Evolutionary conservation across 1,140 invertebrate genomes (phyloP).

Genomic region (Holcopasites calliopsidis): DNA sequence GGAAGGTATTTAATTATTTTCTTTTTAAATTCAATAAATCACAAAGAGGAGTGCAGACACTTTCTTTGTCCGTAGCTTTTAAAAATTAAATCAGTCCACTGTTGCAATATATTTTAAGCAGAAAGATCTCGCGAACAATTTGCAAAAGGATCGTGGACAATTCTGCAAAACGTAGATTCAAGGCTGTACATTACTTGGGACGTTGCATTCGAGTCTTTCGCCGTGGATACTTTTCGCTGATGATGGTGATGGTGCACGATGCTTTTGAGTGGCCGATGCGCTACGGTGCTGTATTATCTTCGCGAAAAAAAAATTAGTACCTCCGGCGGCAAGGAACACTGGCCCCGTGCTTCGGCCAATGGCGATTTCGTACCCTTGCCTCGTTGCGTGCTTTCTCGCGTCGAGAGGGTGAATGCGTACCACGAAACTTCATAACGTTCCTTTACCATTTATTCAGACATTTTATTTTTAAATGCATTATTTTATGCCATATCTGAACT

Average conservation of each 20-base stretch:
- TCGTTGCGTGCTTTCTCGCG: constrained; percentile 45
- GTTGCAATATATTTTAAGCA: too few species aligned
- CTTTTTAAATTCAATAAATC: too few species aligned
- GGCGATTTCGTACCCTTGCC: constrained; percentile 59
- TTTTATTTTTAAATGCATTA: neutral
- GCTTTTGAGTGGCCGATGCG: constrained; percentile 61
- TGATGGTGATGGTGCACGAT: constrained; percentile 43
- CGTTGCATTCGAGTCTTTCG: constrained; percentile 5
- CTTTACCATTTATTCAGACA: neutral
- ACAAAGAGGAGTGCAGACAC: too few species aligned
- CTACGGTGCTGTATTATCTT: constrained; percentile 66
- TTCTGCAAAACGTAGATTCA: too few species aligned
- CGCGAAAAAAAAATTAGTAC: constrained; percentile 62
- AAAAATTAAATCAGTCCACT: too few species aligned
- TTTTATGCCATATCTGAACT: neutral
- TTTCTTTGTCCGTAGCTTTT: too few species aligned
- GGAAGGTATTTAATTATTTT: too few species aligned
- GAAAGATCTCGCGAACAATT: too few species aligned
- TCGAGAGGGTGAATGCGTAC: neutral
- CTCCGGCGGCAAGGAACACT: constrained; percentile 49
- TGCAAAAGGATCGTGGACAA: too few species aligned
- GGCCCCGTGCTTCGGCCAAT: constrained; percentile 11
- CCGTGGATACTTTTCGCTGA: constrained; percentile 38
- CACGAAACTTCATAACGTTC: neutral
- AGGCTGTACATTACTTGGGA: too few species aligned